Evolutionary conservation across 2,888 invertebrate species (phyloP).

Genomic region (Liopterus haemorrhoidalis): DNA sequence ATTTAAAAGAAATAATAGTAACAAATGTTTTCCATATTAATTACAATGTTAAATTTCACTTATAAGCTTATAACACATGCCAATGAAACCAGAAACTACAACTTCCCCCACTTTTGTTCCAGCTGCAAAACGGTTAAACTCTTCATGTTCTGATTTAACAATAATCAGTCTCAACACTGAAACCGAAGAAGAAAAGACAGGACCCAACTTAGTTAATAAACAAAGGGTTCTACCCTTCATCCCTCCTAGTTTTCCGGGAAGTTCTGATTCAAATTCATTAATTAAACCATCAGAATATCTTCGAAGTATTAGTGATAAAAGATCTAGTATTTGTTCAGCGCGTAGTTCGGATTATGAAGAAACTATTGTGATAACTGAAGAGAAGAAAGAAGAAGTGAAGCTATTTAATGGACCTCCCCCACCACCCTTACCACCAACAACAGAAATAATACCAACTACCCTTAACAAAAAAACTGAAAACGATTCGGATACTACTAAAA

Average conservation of each 20-base stretch:
- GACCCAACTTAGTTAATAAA: conserved; percentile 68
- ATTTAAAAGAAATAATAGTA: no score
- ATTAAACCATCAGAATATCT: conserved; percentile 91
- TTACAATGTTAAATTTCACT: conserved; percentile 17
- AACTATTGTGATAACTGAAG: conserved; percentile 24
- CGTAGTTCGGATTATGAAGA: conserved; percentile 45
- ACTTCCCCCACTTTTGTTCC: conserved; percentile 28
- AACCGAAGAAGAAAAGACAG: conserved; percentile 45
- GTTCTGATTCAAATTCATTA: conserved; percentile 67
- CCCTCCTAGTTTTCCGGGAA: conserved; percentile 78
- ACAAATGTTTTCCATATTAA: no score
- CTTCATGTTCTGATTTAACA: conserved; percentile 46
- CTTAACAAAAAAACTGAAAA: conserved; percentile 25
- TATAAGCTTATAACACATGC: conserved; percentile 40
- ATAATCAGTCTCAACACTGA: conserved; percentile 47
- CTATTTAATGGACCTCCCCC: conserved; percentile 49
- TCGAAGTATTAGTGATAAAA: conserved; percentile 68
- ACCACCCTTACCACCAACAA: conserved; percentile 42
- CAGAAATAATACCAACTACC: conserved; percentile 42
- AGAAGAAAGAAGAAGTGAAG: conserved; percentile 22
- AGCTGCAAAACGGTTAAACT: conserved; percentile 44
- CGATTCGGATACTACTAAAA: conserved; percentile 41
- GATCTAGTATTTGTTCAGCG: conserved; percentile 48
- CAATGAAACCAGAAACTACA: conserved; percentile 39
- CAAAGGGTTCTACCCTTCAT: conserved; percentile 84